These are phyloP conservation scores for Deilephila elpenor DNA, from an alignment of 2,888 invertebrate genomes.

Conservation along the genomic window DNA sequence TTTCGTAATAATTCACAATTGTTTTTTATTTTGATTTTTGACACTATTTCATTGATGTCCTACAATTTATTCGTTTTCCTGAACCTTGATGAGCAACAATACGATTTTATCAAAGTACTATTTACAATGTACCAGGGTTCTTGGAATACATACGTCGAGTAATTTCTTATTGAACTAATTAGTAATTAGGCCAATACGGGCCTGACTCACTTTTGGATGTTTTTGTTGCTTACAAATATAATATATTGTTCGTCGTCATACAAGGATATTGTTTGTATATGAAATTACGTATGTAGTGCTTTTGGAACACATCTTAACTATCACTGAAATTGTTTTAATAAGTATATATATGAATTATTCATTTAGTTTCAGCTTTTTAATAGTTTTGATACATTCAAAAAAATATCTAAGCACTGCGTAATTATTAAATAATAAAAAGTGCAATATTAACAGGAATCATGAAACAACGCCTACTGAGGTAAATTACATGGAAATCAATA, in stretches of 20 bases:
- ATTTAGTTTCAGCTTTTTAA: no score
- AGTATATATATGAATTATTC: no score
- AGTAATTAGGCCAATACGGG: slow-evolving; percentile 25
- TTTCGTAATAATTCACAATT: no score
- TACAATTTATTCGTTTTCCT: background rate
- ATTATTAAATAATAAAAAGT: no score
- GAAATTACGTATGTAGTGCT: no score
- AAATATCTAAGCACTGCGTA: no score
- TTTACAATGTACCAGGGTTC: background rate
- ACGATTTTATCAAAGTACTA: background rate
- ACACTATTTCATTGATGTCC: background rate
- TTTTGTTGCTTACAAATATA: slow-evolving; percentile 5
- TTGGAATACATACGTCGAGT: background rate
- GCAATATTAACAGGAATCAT: no score
- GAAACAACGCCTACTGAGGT: no score
- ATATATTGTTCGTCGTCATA: background rate
- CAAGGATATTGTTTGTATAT: background rate
- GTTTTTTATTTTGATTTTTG: background rate
- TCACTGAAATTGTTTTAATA: no score
- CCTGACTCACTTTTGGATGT: slow-evolving; percentile 25
- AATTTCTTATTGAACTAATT: slow-evolving; percentile 16
- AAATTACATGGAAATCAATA: no score
- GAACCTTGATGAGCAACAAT: background rate
- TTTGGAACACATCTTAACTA: no score
- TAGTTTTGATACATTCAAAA: no score